Evolutionary conservation across 92 coral and sea anemone genomes (phyloP), one percentile per base, ranked within the genome.

Genomic region (Galaxea fascicularis): DNA sequence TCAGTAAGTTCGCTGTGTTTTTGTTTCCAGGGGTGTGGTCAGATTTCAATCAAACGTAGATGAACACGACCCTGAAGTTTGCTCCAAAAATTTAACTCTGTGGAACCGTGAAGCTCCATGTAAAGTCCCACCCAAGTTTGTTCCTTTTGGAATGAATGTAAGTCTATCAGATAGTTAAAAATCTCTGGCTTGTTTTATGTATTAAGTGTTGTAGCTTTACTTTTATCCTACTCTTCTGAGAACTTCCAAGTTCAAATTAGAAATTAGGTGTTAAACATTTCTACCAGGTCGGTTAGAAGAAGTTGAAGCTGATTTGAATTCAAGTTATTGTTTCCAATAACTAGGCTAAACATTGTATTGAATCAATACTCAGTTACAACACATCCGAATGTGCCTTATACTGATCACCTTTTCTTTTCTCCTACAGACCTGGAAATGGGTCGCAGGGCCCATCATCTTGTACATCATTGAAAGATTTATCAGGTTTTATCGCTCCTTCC

Each of bases 391-490:
- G 59, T 22, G 57, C 7, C 15, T 54, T 4, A 20, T 9, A 20
- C 25, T 6, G 6, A 12, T 26, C 56, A 20, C 5, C 44, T 69
- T 53, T 30, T 16, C 12, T 71, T 26, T 65, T 28, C 10, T 65
- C 15, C 83, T 65, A 4, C 85, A 95, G 98, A 90, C 98, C 24
- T 95, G 98, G 98, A 89, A 64, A 13, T 95, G 98, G 98, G 96
- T 95, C 0, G 94, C 80, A 21, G 96, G 90, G 13, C 96, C 98
- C 9, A 86, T 95, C 89, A 65, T 81, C 29, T 89, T 95, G 76
- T 89, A 93, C 65, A 25, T 93, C 52, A 62, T 90, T 18, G 98
- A 95, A 84, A 85, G 93, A 49, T 56, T 67, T 26, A 93, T 95
- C 69, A 92, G 98, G 27, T 93, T 95, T 44, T 90, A 82, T 71